These are phyloP conservation scores for Epinotia bilunana DNA, from an alignment of 2,888 invertebrate genomes.

Conservation along the genomic window DNA sequence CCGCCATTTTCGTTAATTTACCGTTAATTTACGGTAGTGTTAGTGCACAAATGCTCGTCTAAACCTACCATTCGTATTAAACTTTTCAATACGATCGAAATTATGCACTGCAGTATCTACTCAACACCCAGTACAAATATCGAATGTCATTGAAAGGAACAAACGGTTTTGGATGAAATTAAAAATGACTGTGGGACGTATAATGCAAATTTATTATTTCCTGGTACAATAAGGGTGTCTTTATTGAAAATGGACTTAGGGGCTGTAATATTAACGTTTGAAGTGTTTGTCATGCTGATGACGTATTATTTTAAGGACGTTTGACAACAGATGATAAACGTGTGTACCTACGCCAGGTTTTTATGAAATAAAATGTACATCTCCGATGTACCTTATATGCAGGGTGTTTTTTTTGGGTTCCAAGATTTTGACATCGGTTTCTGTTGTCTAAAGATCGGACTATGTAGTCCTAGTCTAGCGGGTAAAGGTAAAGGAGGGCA, in stretches of 20 bases:
- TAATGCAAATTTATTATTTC: constrained; percentile 38
- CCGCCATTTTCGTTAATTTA: too few relatives aligned
- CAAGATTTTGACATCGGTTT: background rate
- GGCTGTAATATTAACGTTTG: background rate
- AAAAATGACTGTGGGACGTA: background rate
- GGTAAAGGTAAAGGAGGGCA: too few relatives aligned
- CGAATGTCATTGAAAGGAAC: background rate
- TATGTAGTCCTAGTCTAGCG: too few relatives aligned
- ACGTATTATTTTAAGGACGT: background rate
- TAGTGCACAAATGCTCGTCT: background rate
- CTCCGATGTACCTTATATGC: too few relatives aligned
- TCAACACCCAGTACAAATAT: background rate
- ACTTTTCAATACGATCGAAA: background rate
- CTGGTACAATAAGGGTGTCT: constrained; percentile 17
- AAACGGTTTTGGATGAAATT: constrained; percentile 7
- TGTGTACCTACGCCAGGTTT: too few relatives aligned
- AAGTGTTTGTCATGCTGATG: background rate
- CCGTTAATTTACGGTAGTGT: too few relatives aligned
- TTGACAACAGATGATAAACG: too few relatives aligned
- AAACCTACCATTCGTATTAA: background rate
- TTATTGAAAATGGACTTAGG: background rate
- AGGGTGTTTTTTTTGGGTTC: background rate
- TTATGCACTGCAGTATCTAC: background rate
- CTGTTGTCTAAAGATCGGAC: too few relatives aligned
- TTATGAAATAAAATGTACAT: background rate